Percentiles rank a stretch among this genome's conserved stretches.
These are phyloP conservation scores for Dasypolia templi DNA, from an alignment of 2,888 invertebrate species.

Conservation along the genomic window DNA sequence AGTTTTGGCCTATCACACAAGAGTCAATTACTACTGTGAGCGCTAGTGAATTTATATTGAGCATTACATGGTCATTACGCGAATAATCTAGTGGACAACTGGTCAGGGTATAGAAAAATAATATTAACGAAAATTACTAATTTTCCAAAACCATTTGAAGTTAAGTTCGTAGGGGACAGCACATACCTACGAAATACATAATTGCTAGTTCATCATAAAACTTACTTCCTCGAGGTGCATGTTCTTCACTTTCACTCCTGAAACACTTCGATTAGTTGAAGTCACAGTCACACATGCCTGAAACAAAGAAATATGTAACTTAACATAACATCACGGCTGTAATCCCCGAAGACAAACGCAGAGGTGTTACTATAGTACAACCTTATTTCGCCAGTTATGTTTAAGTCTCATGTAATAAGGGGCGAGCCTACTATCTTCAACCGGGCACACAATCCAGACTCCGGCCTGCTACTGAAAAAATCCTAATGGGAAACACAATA, in stretches of 20 bases:
- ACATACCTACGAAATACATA: not conserved
- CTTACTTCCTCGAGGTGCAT: not conserved
- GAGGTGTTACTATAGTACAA: not conserved
- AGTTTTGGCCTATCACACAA: too few relatives aligned
- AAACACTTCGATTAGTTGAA: not conserved
- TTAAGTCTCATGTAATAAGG: not conserved
- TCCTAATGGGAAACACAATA: not conserved
- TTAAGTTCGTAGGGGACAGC: not conserved
- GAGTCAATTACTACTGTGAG: too few relatives aligned
- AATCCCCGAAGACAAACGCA: not conserved
- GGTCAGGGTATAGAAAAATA: too few relatives aligned
- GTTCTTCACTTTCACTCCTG: constrained; percentile 27
- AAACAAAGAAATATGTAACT: constrained; percentile 20
- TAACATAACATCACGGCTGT: too few relatives aligned
- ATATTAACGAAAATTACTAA: not conserved
- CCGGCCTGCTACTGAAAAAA: not conserved
- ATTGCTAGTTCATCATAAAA: not conserved
- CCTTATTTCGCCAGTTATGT: not conserved
- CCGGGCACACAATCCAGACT: not conserved
- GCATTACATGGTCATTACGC: too few relatives aligned
- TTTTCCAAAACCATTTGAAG: not conserved
- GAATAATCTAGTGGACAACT: too few relatives aligned
- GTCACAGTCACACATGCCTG: constrained; percentile 10
- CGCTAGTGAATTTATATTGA: too few relatives aligned
- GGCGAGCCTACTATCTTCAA: not conserved